Base-by-base conservation (phyloP, 2,113 vertebrate genomes). In the Cyanocitta stelleri region DNA sequence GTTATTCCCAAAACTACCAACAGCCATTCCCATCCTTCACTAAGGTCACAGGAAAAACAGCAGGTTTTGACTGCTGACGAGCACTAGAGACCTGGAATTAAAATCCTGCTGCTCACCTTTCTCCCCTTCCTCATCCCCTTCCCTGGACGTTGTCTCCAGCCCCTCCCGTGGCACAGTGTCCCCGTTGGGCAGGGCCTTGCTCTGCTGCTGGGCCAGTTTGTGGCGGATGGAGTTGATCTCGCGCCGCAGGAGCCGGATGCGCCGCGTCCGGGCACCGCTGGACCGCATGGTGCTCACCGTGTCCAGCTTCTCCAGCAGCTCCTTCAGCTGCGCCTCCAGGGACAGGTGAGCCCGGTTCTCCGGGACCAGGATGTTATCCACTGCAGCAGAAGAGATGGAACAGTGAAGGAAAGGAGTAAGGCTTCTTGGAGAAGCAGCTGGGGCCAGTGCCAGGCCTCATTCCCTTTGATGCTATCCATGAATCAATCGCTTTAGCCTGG, bases 221-320 rank as follows among this genome's bases (percentile, higher is more conserved):
- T 98, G 98, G 51, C 99, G 98, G 62, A 99, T 83, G 80, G 93
- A 96, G 97, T 99, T 99, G 98, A 99, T 99, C 97, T 99, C 99
- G 3, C 98, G 97, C 30, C 99, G 98, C 27, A 99, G 98, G 68
- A 99, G 98, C 58, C 99, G 98, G 30, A 99, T 97, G 21, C 99
- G 99, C 15, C 99, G 98, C 0, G 99, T 99, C 11, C 99, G 98
- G 55, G 99, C 99, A 0, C 99, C 99, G 1, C 99, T 99, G 74
- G 98, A 98, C 29, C 99, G 96, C 99, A 99, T 98, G 87, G 98
- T 97, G 67, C 98, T 98, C 96, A 99, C 99, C 81, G 99, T 97
- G 95, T 99, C 99, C 92, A 99, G 96, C 96, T 99, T 99, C 96
- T 99, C 99, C 68, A 99, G 96, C 90, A 99, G 98, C 97, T 99